These are phyloP conservation scores for Philopedon plagiatum DNA, from an alignment of 2,888 invertebrate genomes.

Conservation along the genomic window DNA sequence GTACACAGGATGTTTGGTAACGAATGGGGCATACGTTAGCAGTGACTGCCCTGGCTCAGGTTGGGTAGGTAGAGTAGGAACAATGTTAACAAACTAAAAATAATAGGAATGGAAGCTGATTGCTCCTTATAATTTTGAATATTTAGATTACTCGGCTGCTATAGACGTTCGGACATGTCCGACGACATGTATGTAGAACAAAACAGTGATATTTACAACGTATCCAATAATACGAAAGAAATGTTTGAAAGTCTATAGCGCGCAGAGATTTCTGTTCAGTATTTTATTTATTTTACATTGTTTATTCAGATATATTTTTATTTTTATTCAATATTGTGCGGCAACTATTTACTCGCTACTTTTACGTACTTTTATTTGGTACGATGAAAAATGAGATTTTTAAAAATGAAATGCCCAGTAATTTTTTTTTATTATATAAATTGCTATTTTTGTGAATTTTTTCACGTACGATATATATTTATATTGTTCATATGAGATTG, in stretches of 20 bases:
- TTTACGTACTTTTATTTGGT: not conserved
- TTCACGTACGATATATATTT: no score
- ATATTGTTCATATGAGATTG: not conserved
- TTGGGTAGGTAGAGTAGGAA: no score
- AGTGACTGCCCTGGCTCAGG: no score
- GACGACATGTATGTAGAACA: not conserved
- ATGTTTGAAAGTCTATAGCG: not conserved
- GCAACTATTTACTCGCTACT: no score
- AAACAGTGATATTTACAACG: not conserved
- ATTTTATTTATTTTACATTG: conserved; percentile 10
- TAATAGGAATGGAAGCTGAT: no score
- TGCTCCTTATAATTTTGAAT: not conserved
- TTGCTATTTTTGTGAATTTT: not conserved
- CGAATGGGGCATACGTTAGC: no score
- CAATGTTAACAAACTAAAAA: no score
- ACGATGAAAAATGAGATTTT: not conserved
- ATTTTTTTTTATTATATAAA: not conserved
- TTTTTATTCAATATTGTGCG: not conserved
- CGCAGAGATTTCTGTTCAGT: not conserved
- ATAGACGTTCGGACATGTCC: not conserved
- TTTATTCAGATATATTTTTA: not conserved
- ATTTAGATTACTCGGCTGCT: not conserved
- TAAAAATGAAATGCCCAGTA: not conserved
- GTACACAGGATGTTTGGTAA: no score
- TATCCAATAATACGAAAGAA: not conserved